These are phyloP conservation scores for Silurus asotus DNA, from an alignment of 2,113 vertebrate genomes.

Conservation along the genomic window DNA sequence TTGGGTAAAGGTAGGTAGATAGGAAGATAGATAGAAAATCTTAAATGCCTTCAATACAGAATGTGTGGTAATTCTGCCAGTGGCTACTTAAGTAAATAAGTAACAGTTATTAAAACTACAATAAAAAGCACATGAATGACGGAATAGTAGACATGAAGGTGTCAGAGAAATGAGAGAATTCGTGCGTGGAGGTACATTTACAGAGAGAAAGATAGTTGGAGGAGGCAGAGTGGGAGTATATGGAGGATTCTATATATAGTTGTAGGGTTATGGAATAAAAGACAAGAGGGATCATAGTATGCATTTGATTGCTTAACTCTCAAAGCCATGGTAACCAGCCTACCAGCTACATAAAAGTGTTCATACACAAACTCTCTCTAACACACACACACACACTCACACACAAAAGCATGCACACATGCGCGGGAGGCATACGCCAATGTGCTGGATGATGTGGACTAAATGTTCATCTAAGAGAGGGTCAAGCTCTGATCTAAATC, in stretches of 20 bases:
- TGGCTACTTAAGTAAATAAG: slow-evolving; percentile 33
- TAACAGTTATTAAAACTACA: slow-evolving; percentile 46
- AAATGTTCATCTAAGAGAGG: slow-evolving; percentile 4
- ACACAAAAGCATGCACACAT: slow-evolving; percentile 11
- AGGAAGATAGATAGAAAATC: background rate
- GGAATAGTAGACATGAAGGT: slow-evolving; percentile 20
- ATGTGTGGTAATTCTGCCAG: slow-evolving; percentile 4
- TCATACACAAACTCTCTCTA: background rate
- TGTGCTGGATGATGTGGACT: slow-evolving; percentile 14
- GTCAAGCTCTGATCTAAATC: slow-evolving; percentile 26
- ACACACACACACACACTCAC: slow-evolving; percentile 2
- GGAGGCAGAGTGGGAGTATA: slow-evolving; percentile 51
- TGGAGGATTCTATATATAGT: slow-evolving; percentile 56
- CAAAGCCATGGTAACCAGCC: slow-evolving; percentile 54
- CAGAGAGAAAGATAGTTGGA: slow-evolving; percentile 34
- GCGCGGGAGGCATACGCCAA: slow-evolving; percentile 1
- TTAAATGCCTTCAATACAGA: background rate
- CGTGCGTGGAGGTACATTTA: slow-evolving; percentile 4
- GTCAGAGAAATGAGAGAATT: slow-evolving; percentile 8
- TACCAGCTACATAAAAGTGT: slow-evolving; percentile 42
- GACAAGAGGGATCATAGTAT: slow-evolving; percentile 45
- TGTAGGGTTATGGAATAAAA: slow-evolving; percentile 51
- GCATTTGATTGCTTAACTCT: slow-evolving; percentile 55
- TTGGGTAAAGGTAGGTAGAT: background rate
- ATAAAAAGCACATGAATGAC: slow-evolving; percentile 50